phyloP scores from a whole-genome alignment of 2,113 vertebrate genomes.

The Apus apus region DNA sequence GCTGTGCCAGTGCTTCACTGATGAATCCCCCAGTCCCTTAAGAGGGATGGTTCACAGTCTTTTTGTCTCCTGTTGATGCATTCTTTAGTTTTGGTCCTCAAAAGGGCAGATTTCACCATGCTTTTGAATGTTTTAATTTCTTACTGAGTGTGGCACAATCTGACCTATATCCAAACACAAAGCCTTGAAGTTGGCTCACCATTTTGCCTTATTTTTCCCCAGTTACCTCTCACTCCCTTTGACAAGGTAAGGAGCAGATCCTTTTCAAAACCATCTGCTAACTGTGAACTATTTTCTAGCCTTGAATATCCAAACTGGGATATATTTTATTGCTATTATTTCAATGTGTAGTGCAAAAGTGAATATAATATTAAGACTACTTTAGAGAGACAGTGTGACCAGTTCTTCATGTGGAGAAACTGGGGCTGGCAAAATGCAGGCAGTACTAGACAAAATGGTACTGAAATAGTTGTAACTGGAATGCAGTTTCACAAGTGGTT shows the following conservation, averaged over 20 bases:
- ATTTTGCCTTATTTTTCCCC: not conserved
- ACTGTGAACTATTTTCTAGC: conserved; percentile 11
- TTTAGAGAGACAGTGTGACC: not conserved
- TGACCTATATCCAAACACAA: conserved; percentile 49
- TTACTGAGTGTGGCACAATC: not conserved
- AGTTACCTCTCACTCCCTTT: conserved; percentile 4
- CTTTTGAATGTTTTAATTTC: conserved; percentile 37
- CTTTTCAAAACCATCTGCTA: conserved; percentile 3
- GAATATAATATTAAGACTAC: not conserved
- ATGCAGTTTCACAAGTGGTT: not conserved
- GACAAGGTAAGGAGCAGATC: conserved; percentile 1
- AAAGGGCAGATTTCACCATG: conserved; percentile 41
- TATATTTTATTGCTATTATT: conserved; percentile 7
- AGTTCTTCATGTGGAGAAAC: not conserved
- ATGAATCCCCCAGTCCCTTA: conserved; percentile 36
- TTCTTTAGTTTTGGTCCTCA: conserved; percentile 45
- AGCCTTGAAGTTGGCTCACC: conserved; percentile 38
- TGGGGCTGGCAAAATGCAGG: not conserved
- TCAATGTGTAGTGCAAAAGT: not conserved
- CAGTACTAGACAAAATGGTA: not conserved
- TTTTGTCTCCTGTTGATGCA: conserved; percentile 44
- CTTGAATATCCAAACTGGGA: not conserved
- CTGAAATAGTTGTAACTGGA: not conserved
- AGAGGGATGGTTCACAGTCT: conserved; percentile 10
- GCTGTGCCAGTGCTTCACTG: not conserved